phyloP scores from a whole-genome alignment of 1,140 invertebrate species.

The Drosophila kepulauana region DNA sequence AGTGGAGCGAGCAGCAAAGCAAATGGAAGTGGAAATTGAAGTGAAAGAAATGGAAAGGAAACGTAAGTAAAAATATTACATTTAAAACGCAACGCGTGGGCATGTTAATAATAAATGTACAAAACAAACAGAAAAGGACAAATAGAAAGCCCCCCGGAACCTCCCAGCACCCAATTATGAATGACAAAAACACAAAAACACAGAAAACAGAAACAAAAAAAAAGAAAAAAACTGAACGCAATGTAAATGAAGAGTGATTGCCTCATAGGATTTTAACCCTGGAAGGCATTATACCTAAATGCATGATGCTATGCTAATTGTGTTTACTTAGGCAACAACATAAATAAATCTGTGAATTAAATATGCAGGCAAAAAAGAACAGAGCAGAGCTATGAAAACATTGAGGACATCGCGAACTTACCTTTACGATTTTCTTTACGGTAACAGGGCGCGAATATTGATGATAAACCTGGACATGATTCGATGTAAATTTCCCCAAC shows the following conservation, averaged over 20 bases:
- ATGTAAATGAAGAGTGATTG: conserved; percentile 57
- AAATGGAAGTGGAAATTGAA: no score
- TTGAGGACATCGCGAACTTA: conserved; percentile 38
- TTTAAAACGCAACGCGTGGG: conserved; percentile 14
- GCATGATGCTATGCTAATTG: conserved; percentile 77
- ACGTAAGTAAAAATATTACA: conserved; percentile 18
- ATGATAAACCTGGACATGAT: conserved; percentile 84
- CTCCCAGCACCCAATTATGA: conserved; percentile 66
- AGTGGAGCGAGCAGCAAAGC: not conserved
- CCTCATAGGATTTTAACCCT: conserved; percentile 29
- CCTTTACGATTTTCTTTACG: conserved; percentile 81
- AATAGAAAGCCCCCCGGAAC: conserved; percentile 39
- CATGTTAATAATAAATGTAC: conserved; percentile 36
- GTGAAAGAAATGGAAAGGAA: not conserved
- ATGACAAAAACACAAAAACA: conserved; percentile 15
- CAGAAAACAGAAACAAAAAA: conserved; percentile 2
- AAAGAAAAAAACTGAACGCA: conserved; percentile 36
- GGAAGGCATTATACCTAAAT: conserved; percentile 40
- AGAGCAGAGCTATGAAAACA: conserved; percentile 2
- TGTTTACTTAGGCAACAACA: conserved; percentile 67
- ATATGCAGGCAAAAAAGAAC: conserved; percentile 30
- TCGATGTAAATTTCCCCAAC: conserved; percentile 84
- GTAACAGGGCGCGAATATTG: conserved; percentile 77
- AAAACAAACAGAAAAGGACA: conserved; percentile 47
- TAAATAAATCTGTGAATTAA: conserved; percentile 41